Base-by-base conservation (phyloP, 2,888 invertebrate species). In the Nebria salina region DNA sequence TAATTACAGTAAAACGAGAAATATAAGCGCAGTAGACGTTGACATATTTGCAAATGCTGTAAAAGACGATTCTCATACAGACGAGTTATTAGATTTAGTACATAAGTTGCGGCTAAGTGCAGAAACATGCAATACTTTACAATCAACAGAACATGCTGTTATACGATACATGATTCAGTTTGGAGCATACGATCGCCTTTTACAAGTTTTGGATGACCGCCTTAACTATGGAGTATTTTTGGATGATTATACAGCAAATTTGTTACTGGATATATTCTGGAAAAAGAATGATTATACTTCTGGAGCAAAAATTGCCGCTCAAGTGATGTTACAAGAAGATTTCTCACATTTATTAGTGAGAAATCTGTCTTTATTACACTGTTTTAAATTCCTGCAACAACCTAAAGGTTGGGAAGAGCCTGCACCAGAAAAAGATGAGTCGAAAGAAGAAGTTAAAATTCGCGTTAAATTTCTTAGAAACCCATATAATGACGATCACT, bases 261-360 rank as follows among this genome's bases (percentile, higher is more conserved):
- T 98, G 76, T 88, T 97, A 65, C 90, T 98, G 89, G 94, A 98
- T 87, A 91, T 92, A 79, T 94, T 96, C 85, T 89, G 98, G 80
- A 93, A 94, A 85, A 89, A 90, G 54, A 89, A 93, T 79, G 91
- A 96, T 86, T 94, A 90, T 87, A 90, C 90, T 68, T 90, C 91
- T 82, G 98, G 98, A 15, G 94, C 96, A 0, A 92, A 93, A 87
- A 90, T 97, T 15, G 96, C 96, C 0, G 91, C 92, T 79, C 90
- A 96, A 82, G 89, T 96, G 82, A 97, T 98, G 96, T 89, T 98
- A 42, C 97, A 98, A 88, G 97, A 98, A 90, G 96, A 98, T 85
- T 93, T 93, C 85, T 91, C 91, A 11, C 93, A 96, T 89, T 92
- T 93, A 2, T 90, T 97, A 25, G 91, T 93, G 3, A 92, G 92